Base-by-base conservation (phyloP, 1,140 invertebrate species). In the Reticulitermes speratus region DNA sequence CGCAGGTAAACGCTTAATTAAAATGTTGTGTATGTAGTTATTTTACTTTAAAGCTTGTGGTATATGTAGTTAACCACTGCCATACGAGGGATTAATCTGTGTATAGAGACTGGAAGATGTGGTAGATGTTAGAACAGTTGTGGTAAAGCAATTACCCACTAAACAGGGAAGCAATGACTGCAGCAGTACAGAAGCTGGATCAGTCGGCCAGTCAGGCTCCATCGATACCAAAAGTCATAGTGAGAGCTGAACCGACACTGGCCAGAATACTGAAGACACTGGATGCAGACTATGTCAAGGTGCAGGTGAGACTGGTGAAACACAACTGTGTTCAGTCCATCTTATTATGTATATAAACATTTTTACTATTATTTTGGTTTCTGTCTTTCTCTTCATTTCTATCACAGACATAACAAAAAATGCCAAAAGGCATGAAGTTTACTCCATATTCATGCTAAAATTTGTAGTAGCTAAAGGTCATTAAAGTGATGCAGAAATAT, bases 271-370 rank as follows among this genome's bases (percentile, higher is more conserved):
- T 98, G 0, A 98, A 97, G 90, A 97, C 96, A 8, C 90, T 98
- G 85, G 96, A 96, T 88, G 95, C 96, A 14, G 97, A 98, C 91
- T 96, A 95, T 89, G 94, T 95, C 83, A 98, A 98, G 93, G 97
- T 96, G 87, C 97, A 97, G 90, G 96, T 96, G 84, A 69, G 32
- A 81, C 16, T 16, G 82, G n/a, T 82, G 44, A 3, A 81, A 82
- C 23, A 82, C 44, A 82, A 30, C 23, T 52, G 59, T 65, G 19
- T 75, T 85, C n/a, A 85, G 52, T n/a, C n/a, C 8, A 7, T 85
- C 11, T 81, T 30, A 21, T 11, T 21, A 30, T 69, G 11, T 23
- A 32, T 59, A 25, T 30, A 25, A 21, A n/a, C 1, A 25, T 32
- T 3, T 3, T 83, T 3, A 32, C 3, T 19, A 3, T 32, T 3